A percentile compares a stretch with the other conserved stretches of the same genome.
phyloP scores from a whole-genome alignment of 2,113 vertebrate genomes.

The Pygoscelis antarcticus region DNA sequence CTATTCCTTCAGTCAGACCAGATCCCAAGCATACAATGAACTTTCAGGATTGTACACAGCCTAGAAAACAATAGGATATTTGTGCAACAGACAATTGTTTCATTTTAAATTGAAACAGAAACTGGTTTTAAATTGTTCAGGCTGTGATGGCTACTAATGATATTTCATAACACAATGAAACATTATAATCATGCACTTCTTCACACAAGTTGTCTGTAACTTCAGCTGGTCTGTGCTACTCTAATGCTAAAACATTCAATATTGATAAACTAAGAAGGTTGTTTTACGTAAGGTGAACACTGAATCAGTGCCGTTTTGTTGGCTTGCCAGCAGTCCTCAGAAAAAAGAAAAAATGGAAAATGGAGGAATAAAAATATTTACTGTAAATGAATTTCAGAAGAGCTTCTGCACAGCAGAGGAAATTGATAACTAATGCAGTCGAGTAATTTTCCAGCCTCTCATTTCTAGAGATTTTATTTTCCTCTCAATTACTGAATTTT shows the following conservation, averaged over 20 bases:
- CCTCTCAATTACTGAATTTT: neutral
- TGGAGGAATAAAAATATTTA: constrained; percentile 14
- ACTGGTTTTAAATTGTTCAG: neutral
- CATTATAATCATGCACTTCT: neutral
- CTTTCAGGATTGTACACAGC: neutral
- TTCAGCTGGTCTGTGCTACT: constrained; percentile 23
- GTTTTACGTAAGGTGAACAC: neutral
- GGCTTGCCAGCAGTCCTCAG: neutral
- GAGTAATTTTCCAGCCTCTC: neutral
- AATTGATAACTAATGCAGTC: neutral
- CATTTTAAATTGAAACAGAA: constrained; percentile 31
- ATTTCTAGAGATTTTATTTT: neutral
- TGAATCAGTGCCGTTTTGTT: neutral
- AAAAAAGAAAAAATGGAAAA: constrained; percentile 1
- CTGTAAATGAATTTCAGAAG: constrained; percentile 28
- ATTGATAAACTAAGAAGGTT: neutral
- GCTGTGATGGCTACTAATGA: neutral
- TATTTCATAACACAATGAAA: constrained; percentile 27
- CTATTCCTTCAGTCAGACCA: neutral
- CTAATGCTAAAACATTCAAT: neutral
- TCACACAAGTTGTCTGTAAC: neutral
- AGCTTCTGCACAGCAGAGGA: constrained; percentile 8
- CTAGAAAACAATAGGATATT: neutral
- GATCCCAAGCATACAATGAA: neutral
- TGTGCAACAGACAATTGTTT: neutral